phyloP scores from a whole-genome alignment of 2,113 vertebrate species.

The Marcusenius ussheri region DNA sequence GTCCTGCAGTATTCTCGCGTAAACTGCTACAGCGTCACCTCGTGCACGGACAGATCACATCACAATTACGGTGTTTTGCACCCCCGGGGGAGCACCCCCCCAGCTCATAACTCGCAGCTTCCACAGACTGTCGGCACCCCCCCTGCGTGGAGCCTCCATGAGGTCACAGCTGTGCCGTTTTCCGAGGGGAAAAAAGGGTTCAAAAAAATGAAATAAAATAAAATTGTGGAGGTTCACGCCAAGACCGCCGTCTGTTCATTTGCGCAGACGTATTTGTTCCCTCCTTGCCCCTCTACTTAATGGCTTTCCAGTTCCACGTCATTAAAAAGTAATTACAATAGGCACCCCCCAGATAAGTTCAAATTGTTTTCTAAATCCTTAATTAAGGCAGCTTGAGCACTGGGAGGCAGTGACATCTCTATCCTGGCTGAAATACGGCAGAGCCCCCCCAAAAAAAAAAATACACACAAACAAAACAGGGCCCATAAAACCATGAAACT shows the following conservation, averaged over 20 bases:
- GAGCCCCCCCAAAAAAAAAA: not conserved
- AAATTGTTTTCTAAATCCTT: constrained; percentile 29
- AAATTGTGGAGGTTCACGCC: not conserved
- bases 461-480: not conserved
- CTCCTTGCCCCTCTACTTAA: constrained; percentile 5
- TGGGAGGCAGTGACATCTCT: not conserved
- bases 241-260: constrained; percentile 1
- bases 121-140: not conserved
- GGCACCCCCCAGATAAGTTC: constrained; percentile 20
- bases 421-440: not conserved
- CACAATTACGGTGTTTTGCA: too few relatives aligned
- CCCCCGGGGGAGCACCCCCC: not conserved
- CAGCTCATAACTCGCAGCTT: not conserved
- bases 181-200: not conserved
- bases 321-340: constrained; percentile 27
- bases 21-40: not conserved
- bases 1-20: not conserved
- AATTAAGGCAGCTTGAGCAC: constrained; percentile 24
- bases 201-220: not conserved
- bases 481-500: not conserved
- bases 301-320: constrained; percentile 25
- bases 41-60: not conserved
- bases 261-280: constrained; percentile 6
- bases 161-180: not conserved
- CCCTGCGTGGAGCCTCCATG: not conserved